phyloP scores from a whole-genome alignment of 2,888 invertebrate species.

The Anthoptus insignis region DNA sequence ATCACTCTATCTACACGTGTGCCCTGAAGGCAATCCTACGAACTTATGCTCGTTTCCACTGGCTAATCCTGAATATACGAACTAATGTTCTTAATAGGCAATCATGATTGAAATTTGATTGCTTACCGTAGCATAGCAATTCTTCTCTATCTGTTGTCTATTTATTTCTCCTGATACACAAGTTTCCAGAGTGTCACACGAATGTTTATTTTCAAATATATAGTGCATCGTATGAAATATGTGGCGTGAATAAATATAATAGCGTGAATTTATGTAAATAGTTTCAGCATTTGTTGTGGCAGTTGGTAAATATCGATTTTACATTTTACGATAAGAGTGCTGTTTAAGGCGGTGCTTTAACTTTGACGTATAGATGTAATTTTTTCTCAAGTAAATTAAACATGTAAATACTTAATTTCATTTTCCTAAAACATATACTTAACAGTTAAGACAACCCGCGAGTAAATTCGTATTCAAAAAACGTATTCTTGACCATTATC shows the following conservation, averaged over 20 bases:
- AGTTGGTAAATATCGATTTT: not conserved
- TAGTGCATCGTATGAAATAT: not conserved
- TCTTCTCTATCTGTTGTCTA: not conserved
- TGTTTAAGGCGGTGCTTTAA: not conserved
- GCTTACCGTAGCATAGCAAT: constrained; percentile 11
- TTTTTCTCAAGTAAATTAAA: no score
- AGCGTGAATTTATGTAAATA: constrained; percentile 3
- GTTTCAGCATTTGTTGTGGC: not conserved
- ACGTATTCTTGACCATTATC: no score
- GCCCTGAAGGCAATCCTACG: constrained; percentile 64
- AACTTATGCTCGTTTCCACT: constrained; percentile 64
- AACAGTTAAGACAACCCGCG: no score
- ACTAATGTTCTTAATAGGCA: constrained; percentile 17
- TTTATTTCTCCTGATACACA: not conserved
- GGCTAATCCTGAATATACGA: constrained; percentile 35
- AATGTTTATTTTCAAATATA: not conserved
- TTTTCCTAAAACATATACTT: no score
- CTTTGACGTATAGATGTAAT: no score
- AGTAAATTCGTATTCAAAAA: no score
- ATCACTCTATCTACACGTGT: constrained; percentile 62
- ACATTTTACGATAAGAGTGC: not conserved
- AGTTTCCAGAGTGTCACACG: not conserved
- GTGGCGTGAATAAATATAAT: constrained; percentile 3
- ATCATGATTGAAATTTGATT: constrained; percentile 22
- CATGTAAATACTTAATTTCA: no score